Conservation (phyloP, 2,888 invertebrate genomes). For the Rosalia funebris region DNA sequence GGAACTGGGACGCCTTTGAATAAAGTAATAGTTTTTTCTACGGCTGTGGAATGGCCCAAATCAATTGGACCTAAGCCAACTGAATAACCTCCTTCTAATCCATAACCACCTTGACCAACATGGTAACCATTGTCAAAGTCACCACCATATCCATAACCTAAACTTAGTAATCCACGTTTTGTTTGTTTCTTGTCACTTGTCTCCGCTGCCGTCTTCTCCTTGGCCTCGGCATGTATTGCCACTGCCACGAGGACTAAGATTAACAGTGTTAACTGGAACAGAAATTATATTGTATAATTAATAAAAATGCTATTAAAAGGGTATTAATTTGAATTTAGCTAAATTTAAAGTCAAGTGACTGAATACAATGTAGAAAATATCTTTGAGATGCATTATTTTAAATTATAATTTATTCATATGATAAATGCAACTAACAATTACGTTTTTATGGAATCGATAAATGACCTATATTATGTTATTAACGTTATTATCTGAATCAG, state of each 20-base stretch:
- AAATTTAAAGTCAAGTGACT: too few relatives aligned
- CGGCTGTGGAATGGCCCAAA: constrained; percentile 64
- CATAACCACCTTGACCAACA: constrained; percentile 71
- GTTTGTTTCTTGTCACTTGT: constrained; percentile 77
- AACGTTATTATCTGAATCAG: too few relatives aligned
- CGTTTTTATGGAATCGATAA: too few relatives aligned
- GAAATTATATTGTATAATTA: too few relatives aligned
- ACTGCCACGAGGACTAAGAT: constrained; percentile 78
- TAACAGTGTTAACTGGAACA: constrained; percentile 74
- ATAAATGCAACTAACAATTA: too few relatives aligned
- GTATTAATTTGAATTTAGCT: too few relatives aligned
- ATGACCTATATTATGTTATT: too few relatives aligned
- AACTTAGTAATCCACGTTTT: constrained; percentile 81
- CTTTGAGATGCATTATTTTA: too few relatives aligned
- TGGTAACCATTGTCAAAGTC: constrained; percentile 78
- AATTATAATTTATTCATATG: too few relatives aligned
- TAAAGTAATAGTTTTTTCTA: constrained; percentile 73
- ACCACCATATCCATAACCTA: constrained; percentile 84
- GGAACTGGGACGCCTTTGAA: constrained; percentile 74
- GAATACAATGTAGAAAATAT: too few relatives aligned
- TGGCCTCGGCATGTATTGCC: constrained; percentile 73
- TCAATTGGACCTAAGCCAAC: constrained; percentile 46
- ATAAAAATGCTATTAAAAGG: too few relatives aligned
- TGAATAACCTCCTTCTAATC: constrained; percentile 46
- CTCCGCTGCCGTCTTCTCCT: constrained; percentile 67